These are phyloP conservation scores for Heterochromis multidens DNA, from an alignment of 2,113 vertebrate species.

Conservation along the genomic window DNA sequence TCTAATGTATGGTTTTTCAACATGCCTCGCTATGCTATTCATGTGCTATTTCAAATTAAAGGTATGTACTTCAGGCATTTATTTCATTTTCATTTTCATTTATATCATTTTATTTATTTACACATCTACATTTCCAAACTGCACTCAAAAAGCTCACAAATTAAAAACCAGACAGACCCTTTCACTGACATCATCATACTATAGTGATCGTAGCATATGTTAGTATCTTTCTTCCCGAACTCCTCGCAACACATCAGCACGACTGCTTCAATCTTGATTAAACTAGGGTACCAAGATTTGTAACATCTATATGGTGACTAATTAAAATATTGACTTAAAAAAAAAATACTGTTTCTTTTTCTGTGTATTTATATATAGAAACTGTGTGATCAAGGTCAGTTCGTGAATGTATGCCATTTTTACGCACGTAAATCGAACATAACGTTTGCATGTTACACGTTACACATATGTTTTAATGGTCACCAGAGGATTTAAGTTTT, in stretches of 20 bases:
- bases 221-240: too few species aligned
- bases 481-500: not conserved
- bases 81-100: too few species aligned
- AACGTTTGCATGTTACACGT: not conserved
- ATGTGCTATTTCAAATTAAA: not conserved
- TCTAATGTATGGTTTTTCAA: not conserved
- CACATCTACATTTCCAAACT: not conserved
- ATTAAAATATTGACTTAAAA: too few species aligned
- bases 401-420: not conserved
- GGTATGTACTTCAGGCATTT: not conserved
- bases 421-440: not conserved
- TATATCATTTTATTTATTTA: too few species aligned
- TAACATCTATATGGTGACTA: too few species aligned
- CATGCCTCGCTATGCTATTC: not conserved
- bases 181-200: not conserved
- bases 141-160: not conserved
- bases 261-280: too few species aligned
- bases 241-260: too few species aligned
- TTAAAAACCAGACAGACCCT: not conserved
- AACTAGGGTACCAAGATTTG: too few species aligned
- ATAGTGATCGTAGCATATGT: not conserved
- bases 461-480: not conserved
- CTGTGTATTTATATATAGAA: too few species aligned
- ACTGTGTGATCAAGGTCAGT: too few species aligned
- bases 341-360: too few species aligned